Conservation (phyloP, 2,888 invertebrate genomes). For the Drosophila pegasa region DNA sequence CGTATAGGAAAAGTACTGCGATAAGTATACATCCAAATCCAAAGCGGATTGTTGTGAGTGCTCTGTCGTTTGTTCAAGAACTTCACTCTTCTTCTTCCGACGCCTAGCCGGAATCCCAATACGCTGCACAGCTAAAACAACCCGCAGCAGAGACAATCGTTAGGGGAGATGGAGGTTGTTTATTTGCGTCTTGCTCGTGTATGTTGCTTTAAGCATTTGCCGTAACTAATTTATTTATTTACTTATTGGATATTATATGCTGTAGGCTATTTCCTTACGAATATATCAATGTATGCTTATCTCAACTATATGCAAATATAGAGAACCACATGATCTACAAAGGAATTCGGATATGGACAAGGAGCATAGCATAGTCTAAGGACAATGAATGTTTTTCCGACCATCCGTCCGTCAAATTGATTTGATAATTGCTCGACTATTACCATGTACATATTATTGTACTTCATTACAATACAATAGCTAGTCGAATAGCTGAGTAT, state of each 20-base stretch:
- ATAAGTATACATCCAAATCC: too few relatives aligned
- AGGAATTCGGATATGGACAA: not conserved
- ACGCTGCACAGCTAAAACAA: not conserved
- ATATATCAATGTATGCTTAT: not conserved
- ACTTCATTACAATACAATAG: too few relatives aligned
- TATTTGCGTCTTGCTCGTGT: not conserved
- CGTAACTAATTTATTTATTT: slow-evolving; percentile 17
- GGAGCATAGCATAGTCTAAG: too few relatives aligned
- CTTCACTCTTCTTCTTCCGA: not conserved
- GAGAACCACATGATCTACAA: not conserved
- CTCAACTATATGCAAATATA: not conserved
- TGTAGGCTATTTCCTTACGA: not conserved
- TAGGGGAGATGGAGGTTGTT: not conserved
- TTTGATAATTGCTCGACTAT: too few relatives aligned
- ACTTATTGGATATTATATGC: not conserved
- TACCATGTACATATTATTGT: too few relatives aligned
- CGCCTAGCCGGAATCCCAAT: not conserved
- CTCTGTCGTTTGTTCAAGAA: not conserved
- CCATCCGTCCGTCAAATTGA: too few relatives aligned
- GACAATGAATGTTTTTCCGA: too few relatives aligned
- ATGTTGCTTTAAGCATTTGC: not conserved
- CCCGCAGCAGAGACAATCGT: not conserved
- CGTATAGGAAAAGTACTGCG: too few relatives aligned
- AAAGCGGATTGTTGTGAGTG: too few relatives aligned
- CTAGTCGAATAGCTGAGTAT: too few relatives aligned